Evolutionary conservation across 2,797 vertebrate genomes (phyloP).

Genomic region (Neostethus bicornis): DNA sequence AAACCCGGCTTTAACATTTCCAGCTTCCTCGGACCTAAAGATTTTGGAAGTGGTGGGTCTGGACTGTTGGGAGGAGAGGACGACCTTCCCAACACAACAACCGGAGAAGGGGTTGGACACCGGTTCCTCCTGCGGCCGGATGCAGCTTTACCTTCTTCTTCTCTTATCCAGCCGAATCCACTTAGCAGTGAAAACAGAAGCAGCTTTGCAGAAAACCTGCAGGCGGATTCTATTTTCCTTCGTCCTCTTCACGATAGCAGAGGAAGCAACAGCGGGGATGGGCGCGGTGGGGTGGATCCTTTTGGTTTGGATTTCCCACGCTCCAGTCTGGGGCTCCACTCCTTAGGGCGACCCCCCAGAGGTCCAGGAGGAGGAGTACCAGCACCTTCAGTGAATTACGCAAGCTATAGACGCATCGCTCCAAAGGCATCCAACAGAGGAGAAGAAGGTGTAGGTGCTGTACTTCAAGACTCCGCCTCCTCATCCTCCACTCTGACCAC

Average conservation of each 20-base stretch:
- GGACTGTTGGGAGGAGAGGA: constrained; percentile 76
- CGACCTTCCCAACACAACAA: constrained; percentile 93
- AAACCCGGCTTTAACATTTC: constrained; percentile 90
- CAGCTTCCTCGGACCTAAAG: constrained; percentile 86
- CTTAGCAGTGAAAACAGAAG: constrained; percentile 71
- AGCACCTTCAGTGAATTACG: constrained; percentile 75
- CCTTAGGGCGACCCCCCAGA: constrained; percentile 84
- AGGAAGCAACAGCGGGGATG: constrained; percentile 73
- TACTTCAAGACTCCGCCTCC: constrained; percentile 84
- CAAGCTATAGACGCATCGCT: constrained; percentile 92
- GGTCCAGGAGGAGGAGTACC: constrained; percentile 76
- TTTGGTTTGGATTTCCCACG: constrained; percentile 91
- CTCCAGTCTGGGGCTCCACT: constrained; percentile 89
- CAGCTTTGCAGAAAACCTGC: constrained; percentile 81
- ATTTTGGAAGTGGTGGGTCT: constrained; percentile 64
- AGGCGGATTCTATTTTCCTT: constrained; percentile 86
- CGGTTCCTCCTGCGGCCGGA: constrained; percentile 87
- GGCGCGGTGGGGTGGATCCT: constrained; percentile 79
- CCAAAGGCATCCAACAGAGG: constrained; percentile 85
- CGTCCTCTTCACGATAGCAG: constrained; percentile 88
- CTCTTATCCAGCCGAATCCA: constrained; percentile 64
- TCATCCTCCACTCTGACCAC: constrained; percentile 73
- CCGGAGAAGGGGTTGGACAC: constrained; percentile 77
- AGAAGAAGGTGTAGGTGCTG: constrained; percentile 75
- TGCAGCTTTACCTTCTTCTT: constrained; percentile 70